Percentiles rank a stretch among this genome's conserved stretches.
These are phyloP conservation scores for Mesorhabditis belari DNA, from an alignment of 2,888 invertebrate species.

Conservation along the genomic window DNA sequence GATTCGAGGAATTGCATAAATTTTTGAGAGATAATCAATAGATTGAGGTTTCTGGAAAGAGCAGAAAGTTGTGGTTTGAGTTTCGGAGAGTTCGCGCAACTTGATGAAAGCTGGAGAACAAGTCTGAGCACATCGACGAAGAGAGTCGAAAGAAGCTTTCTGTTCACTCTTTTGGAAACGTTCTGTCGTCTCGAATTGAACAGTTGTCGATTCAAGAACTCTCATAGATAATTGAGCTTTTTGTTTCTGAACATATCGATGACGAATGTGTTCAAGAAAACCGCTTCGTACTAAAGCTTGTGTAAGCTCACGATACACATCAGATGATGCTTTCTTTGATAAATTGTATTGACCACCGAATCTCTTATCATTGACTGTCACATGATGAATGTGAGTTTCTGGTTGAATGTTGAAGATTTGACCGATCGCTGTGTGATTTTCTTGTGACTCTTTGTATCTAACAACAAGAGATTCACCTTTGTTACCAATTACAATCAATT, in stretches of 20 bases:
- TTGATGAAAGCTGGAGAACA: neutral
- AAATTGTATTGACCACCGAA: conserved; percentile 37
- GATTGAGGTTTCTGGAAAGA: neutral
- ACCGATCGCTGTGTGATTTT: conserved; percentile 29
- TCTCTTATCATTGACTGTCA: conserved; percentile 15
- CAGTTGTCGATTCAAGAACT: conserved; percentile 17
- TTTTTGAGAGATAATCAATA: conserved; percentile 1
- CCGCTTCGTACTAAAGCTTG: conserved; percentile 13
- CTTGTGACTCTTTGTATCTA: conserved; percentile 24
- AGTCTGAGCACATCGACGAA: neutral
- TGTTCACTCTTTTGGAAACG: neutral
- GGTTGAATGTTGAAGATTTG: conserved; percentile 27
- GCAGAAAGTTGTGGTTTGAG: neutral
- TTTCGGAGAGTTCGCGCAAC: neutral
- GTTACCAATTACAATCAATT: conserved; percentile 21
- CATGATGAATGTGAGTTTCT: conserved; percentile 3
- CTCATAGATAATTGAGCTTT: conserved; percentile 9
- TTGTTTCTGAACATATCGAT: conserved; percentile 14
- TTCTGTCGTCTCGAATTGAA: conserved; percentile 10
- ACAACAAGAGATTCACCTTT: conserved; percentile 13
- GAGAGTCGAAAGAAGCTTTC: neutral
- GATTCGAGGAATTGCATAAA: conserved; percentile 9
- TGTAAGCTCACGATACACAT: conserved; percentile 17
- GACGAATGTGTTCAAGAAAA: conserved; percentile 15
- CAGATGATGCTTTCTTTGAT: conserved; percentile 28